Evolutionary conservation across 2,113 vertebrate species (phyloP).

Genomic region (Rhodinocichla rosea): DNA sequence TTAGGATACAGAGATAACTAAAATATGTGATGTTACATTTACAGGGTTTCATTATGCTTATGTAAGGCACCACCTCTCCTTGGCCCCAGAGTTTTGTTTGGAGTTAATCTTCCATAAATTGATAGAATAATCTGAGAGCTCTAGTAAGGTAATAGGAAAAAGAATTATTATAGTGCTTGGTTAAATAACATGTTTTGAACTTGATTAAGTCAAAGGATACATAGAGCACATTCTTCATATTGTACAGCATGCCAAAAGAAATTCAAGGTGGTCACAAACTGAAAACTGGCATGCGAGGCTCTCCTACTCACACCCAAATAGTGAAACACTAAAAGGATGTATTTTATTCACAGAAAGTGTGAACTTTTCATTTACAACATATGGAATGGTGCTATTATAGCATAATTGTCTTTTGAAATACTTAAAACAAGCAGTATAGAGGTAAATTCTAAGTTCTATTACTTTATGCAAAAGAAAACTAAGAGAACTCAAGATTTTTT

Average conservation of each 20-base stretch:
- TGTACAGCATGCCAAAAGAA: background rate
- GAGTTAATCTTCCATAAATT: conserved; percentile 45
- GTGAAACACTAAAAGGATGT: background rate
- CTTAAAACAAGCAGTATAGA: background rate
- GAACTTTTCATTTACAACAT: background rate
- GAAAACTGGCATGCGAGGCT: background rate
- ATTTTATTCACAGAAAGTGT: background rate
- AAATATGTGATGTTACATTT: background rate
- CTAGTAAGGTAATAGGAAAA: conserved; percentile 32
- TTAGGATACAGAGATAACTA: background rate
- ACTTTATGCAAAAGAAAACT: background rate
- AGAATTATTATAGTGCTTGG: conserved; percentile 9
- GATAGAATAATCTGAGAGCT: conserved; percentile 36
- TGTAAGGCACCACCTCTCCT: background rate
- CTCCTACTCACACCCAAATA: background rate
- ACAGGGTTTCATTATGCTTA: background rate
- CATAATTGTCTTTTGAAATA: background rate
- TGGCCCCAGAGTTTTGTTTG: conserved; percentile 10
- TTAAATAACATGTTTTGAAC: conserved; percentile 22
- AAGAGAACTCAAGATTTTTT: background rate
- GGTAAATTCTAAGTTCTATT: background rate
- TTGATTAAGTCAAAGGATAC: conserved; percentile 10
- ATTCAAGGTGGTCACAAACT: background rate
- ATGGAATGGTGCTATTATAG: background rate
- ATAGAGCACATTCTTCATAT: background rate